Base-by-base conservation (phyloP, 2,888 invertebrate species). In the Diarsia brunnea region DNA sequence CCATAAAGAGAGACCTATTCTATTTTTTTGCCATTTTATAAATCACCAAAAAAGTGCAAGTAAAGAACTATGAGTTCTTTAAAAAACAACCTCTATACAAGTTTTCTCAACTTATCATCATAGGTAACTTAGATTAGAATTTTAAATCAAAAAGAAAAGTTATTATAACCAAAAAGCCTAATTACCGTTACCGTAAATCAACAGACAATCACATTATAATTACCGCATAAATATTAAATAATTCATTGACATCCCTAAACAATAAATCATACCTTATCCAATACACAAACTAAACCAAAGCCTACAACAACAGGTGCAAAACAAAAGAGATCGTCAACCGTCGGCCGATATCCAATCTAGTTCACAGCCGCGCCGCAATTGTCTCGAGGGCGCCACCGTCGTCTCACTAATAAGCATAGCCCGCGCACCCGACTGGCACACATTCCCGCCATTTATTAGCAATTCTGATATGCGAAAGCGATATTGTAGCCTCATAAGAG, bases 401-500 rank as follows among this genome's bases (percentile, higher is more conserved):
- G 82, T 75, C 74, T 76, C 84, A 72, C 92, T 91, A 92, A 92
- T 92, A 92, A 91, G 87, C 89, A 84, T 84, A 86, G 90, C 91
- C 87, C 89, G 89, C 90, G 92, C 93, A 90, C 90, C 86, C 84
- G 87, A 87, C 81, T 91, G 93, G 92, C 94, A 94, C 91, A 95
- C 94, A 95, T 95, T 94, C 92, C 84, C 93, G 91, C 89, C 92
- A 92, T 94, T 93, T 95, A 95, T 95, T 96, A 95, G 94, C 95
- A 95, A 96, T 95, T 95, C 95, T 90, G 95, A 96, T 95, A 94
- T 90, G 94, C 93, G 94, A 95, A 95, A 95, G 94, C 95, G 92
- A 95, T 95, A 94, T 92, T 91, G 91, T 91, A 91, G 90, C 90
- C 93, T 94, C 93, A 95, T 95, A 95, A 95, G 95, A 94, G 93